Percentiles rank a stretch among this genome's conserved stretches.
phyloP scores from a whole-genome alignment of 1,140 invertebrate genomes.

The Phthorimaea operculella region DNA sequence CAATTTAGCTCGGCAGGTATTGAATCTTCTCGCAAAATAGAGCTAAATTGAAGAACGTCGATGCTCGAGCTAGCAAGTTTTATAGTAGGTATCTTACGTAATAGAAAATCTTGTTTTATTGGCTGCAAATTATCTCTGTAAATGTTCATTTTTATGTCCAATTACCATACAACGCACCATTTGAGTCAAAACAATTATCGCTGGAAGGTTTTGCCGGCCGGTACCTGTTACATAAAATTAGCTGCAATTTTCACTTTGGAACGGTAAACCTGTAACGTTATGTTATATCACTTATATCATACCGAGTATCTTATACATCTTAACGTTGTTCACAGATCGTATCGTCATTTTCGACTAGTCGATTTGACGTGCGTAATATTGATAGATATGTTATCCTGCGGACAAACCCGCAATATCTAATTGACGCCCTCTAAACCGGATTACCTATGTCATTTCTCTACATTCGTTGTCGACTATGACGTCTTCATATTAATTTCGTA shows the following conservation, averaged over 20 bases:
- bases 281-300: conserved; percentile 1
- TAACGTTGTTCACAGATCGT: conserved; percentile 9
- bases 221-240: conserved; percentile 9
- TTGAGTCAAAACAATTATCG: conserved; percentile 2
- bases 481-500: too few relatives aligned
- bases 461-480: too few relatives aligned
- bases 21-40: too few relatives aligned
- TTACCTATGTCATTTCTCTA: neutral
- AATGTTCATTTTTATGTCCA: neutral
- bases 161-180: neutral
- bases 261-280: conserved; percentile 5
- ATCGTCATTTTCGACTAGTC: neutral
- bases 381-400: too few relatives aligned
- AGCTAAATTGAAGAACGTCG: too few relatives aligned
- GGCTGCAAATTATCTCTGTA: too few relatives aligned
- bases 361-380: neutral
- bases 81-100: too few relatives aligned
- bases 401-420: neutral
- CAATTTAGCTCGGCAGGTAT: too few relatives aligned
- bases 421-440: neutral
- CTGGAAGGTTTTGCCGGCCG: neutral
- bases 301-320: too few relatives aligned
- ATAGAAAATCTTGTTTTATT: too few relatives aligned
- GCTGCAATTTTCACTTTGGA: conserved; percentile 5
- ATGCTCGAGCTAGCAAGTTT: too few relatives aligned